A percentile compares a stretch with the other conserved stretches of the same genome.
Conservation (phyloP, 2,888 invertebrate species). For the Petrophora chlorosata region DNA sequence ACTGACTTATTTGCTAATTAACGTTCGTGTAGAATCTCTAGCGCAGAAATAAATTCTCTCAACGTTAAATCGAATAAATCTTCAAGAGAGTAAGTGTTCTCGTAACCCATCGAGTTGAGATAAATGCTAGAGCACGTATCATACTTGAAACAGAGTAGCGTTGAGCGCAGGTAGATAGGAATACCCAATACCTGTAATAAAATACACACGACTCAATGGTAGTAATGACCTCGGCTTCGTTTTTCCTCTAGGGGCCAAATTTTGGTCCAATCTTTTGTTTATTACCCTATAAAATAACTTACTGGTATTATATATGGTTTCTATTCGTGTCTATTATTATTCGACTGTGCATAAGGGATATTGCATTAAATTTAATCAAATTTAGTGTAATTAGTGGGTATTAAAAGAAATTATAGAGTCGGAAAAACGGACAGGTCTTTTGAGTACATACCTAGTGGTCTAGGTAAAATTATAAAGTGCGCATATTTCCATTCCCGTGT, state of each 20-base stretch:
- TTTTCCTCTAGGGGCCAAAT: constrained; percentile 47
- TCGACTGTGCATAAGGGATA: constrained; percentile 18
- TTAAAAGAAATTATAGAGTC: background rate
- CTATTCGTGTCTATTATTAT: constrained; percentile 17
- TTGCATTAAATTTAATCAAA: constrained; percentile 2
- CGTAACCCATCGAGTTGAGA: constrained; percentile 27
- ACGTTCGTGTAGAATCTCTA: background rate
- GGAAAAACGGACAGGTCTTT: no score
- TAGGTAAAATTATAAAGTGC: background rate
- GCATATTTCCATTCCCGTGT: background rate
- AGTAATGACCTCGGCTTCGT: constrained; percentile 53
- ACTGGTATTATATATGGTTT: constrained; percentile 19
- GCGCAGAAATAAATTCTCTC: constrained; percentile 9
- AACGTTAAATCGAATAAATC: constrained; percentile 13
- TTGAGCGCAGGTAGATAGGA: constrained; percentile 36
- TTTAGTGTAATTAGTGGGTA: background rate
- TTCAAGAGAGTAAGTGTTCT: constrained; percentile 5
- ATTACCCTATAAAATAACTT: constrained; percentile 44
- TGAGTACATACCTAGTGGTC: background rate
- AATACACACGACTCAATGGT: constrained; percentile 52
- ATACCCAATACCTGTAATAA: constrained; percentile 41
- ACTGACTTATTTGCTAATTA: constrained; percentile 7
- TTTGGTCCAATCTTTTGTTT: constrained; percentile 57
- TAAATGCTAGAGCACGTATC: constrained; percentile 39
- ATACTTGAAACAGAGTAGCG: constrained; percentile 37